Evolutionary conservation across 1,140 invertebrate genomes (phyloP), one percentile per base, ranked within the genome.

Genomic region (Sminthurinus signatus): DNA sequence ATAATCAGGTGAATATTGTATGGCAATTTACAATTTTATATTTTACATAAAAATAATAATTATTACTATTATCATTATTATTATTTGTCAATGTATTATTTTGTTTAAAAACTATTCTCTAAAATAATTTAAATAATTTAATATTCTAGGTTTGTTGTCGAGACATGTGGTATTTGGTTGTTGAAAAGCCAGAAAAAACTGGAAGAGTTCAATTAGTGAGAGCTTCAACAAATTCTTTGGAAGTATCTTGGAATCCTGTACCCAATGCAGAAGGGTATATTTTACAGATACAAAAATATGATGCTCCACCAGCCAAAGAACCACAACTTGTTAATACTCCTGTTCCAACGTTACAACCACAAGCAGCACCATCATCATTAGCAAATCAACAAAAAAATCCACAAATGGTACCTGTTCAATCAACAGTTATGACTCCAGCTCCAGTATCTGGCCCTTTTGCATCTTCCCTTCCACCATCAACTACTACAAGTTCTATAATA

Each of bases 151-250:
- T 98, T 25, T 99, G 96, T 75, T 99, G 96, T 76, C 98, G 98
- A 78, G 96, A 99, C 78, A 78, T 99, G 3, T 99, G 95, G 95
- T 98, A 89, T 75, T 78, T 99, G n/a, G 96, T 99, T 80, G 96
- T 96, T 0, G 91, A 91, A 63, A 90, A 88, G 68, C 96, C 96
- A 5, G 79, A 86, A 3, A 83, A 89, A 32, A 93, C 95, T 0
- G 86, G 88, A 0, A 81, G 92, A 69, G 89, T 98, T 1, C 93
- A 96, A 64, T 79, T 99, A 5, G 89, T 97, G 0, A 85, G 93
- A 68, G 95, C 96, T 1, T 90, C 89, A 1, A 96, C 94, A 0
- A 88, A 90, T 73, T 88, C 88, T 0, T 76, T 99, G 28, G 96
- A 98, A 80, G 85, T 99, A 0, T 91, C 89, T 74, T 99, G 96